These are phyloP conservation scores for Pristionchus exspectatus DNA, from an alignment of 2,888 invertebrate species.

Conservation along the genomic window DNA sequence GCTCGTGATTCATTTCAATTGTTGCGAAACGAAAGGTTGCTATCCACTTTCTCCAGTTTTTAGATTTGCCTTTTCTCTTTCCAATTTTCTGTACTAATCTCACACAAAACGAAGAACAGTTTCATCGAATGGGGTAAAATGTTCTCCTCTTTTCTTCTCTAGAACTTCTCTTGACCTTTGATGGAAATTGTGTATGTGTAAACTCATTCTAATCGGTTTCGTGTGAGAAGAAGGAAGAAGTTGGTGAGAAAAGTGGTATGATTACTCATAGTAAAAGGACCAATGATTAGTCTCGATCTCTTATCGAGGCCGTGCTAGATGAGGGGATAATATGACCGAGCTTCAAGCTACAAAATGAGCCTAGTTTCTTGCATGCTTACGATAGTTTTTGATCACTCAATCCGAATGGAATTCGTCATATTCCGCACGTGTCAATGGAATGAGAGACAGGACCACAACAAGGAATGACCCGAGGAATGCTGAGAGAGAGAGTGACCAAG, in stretches of 20 bases:
- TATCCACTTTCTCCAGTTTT: background rate
- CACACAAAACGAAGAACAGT: background rate
- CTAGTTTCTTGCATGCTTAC: background rate
- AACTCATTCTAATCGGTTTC: slow-evolving; percentile 1
- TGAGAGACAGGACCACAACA: background rate
- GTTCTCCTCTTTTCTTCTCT: background rate
- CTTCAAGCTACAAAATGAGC: slow-evolving; percentile 22
- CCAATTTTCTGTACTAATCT: background rate
- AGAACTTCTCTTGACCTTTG: slow-evolving; percentile 24
- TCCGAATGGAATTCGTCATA: background rate
- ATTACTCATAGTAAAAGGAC: background rate
- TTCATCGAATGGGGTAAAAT: background rate
- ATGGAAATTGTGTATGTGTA: background rate
- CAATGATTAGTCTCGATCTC: background rate
- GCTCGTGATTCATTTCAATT: slow-evolving; percentile 24
- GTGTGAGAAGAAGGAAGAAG: background rate
- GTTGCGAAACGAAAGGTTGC: slow-evolving; percentile 17
- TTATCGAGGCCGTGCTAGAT: background rate
- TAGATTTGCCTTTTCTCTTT: background rate
- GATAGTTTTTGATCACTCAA: slow-evolving; percentile 17
- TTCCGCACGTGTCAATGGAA: background rate
- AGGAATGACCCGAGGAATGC: background rate
- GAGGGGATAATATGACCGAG: background rate
- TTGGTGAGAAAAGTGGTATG: background rate
- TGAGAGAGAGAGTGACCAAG: background rate